Evolutionary conservation across 2,113 vertebrate species (phyloP), one percentile per base, ranked within the genome.

Genomic region (Syrmaticus mikado): DNA sequence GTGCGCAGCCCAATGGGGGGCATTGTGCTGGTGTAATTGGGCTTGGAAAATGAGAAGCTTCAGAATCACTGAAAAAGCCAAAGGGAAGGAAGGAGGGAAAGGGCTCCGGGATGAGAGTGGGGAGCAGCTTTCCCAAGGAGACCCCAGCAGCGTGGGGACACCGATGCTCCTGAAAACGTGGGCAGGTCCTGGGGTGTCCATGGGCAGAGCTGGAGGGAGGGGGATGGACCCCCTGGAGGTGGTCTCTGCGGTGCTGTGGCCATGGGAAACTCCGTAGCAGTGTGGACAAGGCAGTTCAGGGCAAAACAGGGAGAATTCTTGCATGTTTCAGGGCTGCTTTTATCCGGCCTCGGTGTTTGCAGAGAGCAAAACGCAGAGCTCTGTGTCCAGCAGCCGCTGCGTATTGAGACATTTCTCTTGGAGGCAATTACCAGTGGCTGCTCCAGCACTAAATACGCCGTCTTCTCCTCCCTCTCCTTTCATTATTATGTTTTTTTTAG

Each of bases 141-240:
- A 4, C 1, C 20, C 32, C 0, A 0, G 1, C 4, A 3, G 14
- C 1, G 2, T 8, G 40, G 48, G 53, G 53, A 55, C 53, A 62
- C 34, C 11, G 17, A 32, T 32, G 34, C 22, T 38, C 60, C 60
- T 25, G 34, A 22, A 30, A 36, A 64, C 2, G 15, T 50, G 3
- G 41, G 21, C 34, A 24, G 62, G 62, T 65, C 28, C 27, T 21
- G 40, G 17, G 36, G 11, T 19, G 36, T 25, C 10, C 14, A 40
- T 65, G 57, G 48, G 25, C 22, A 40, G 65, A 46, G 48, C 3
- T 1, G 15, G 5, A 34, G 46, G 40, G 60, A 41, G 66, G n/a
- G 46, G 43, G 36, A 22, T 12, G 8, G 38, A 46, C 24, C 13
- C 13, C 24, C 28, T 10, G 28, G 30, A 53, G 27, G 52, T 53